Conservation (phyloP, 2,797 vertebrate species). For the Capromys pilorides region DNA sequence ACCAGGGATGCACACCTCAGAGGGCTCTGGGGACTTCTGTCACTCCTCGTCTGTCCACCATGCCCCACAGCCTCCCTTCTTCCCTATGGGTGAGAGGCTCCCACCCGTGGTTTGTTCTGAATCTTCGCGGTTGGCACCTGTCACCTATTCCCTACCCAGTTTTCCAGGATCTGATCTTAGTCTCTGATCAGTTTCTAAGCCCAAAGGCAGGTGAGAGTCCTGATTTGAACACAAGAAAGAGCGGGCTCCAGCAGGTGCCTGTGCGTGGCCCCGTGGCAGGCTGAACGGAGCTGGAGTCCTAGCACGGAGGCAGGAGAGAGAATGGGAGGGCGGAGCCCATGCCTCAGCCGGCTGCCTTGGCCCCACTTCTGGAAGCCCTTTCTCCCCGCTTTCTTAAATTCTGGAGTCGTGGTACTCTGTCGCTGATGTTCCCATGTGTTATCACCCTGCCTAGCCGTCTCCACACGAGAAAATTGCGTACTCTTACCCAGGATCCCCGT, state of each 20-base stretch:
- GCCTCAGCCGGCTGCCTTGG: too few species aligned
- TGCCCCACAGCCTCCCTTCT: neutral
- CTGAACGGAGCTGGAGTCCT: neutral
- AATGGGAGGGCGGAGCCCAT: neutral
- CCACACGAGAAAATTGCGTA: rapidly evolving
- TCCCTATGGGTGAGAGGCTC: neutral
- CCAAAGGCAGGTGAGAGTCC: neutral
- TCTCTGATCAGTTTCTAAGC: neutral
- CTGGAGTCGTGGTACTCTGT: neutral
- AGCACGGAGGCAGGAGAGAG: neutral
- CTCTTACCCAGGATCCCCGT: rapidly evolving
- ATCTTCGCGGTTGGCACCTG: neutral
- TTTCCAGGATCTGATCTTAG: neutral
- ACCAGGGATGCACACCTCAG: too few species aligned
- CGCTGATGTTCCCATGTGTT: neutral
- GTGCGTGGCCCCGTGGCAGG: too few species aligned
- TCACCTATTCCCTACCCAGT: neutral
- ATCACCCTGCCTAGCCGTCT: rapidly evolving
- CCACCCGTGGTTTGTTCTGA: neutral
- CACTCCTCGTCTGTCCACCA: neutral
- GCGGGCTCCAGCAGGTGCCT: neutral
- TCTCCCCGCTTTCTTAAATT: neutral
- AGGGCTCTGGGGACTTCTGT: neutral
- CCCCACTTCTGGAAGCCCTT: too few species aligned
- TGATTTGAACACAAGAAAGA: neutral